Evolutionary conservation across 2,797 vertebrate species (phyloP).

Genomic region (Pelobates cultripes): DNA sequence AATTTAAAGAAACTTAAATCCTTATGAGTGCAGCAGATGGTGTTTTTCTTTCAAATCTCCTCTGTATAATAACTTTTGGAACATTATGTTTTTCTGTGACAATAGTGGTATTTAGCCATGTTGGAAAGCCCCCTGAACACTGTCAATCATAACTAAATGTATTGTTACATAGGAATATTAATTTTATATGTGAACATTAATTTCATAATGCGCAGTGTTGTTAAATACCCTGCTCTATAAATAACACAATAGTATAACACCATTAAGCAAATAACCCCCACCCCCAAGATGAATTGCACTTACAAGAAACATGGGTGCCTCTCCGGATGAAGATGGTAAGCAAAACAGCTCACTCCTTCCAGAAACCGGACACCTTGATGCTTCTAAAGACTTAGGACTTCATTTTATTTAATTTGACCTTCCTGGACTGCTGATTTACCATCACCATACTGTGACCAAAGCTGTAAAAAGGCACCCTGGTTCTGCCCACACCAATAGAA

Average conservation of each 20-base stretch:
- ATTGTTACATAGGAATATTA: background rate
- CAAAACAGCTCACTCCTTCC: too few relatives aligned
- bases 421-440: too few relatives aligned
- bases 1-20: constrained; percentile 40
- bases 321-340: too few relatives aligned
- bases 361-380: too few relatives aligned
- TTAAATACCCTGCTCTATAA: background rate
- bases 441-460: too few relatives aligned
- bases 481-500: too few relatives aligned
- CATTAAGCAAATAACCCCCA: too few relatives aligned
- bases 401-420: too few relatives aligned
- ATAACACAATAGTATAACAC: background rate
- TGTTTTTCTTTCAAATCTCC: constrained; percentile 18
- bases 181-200: background rate
- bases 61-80: constrained; percentile 22
- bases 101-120: constrained; percentile 17
- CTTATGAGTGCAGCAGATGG: constrained; percentile 35
- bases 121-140: constrained; percentile 20
- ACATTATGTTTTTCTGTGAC: constrained; percentile 28
- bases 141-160: constrained; percentile 20
- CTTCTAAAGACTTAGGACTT: too few relatives aligned
- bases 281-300: too few relatives aligned
- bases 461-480: too few relatives aligned
- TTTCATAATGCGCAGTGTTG: background rate
- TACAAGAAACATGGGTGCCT: too few relatives aligned